Percentiles rank a stretch among this genome's conserved stretches.
phyloP scores from a whole-genome alignment of 2,113 vertebrate genomes.

The Oceanodroma tethys region DNA sequence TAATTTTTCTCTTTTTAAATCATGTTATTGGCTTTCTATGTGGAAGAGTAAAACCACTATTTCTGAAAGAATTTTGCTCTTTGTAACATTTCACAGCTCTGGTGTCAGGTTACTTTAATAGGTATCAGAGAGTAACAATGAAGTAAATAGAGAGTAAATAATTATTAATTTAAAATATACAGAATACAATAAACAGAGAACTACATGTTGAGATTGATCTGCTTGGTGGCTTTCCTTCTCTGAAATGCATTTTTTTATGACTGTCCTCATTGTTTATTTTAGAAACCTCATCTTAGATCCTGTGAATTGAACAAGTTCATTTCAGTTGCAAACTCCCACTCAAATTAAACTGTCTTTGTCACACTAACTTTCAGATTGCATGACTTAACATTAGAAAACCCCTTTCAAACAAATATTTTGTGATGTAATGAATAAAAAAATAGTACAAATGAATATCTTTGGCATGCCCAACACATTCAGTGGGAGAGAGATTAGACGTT shows the following conservation, averaged over 20 bases:
- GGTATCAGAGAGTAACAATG: not conserved
- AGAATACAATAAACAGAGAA: not conserved
- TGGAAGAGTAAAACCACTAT: not conserved
- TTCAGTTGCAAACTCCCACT: not conserved
- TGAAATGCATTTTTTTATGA: not conserved
- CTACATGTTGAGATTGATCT: not conserved
- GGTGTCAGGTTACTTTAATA: not conserved
- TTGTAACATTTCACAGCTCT: not conserved
- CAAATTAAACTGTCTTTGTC: not conserved
- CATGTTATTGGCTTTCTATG: not conserved
- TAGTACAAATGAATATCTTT: not conserved
- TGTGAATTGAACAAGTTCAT: not conserved
- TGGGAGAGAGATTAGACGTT: not conserved
- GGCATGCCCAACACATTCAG: not conserved
- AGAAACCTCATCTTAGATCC: not conserved
- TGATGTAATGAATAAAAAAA: not conserved
- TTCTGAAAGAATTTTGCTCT: not conserved
- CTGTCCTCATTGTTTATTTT: not conserved
- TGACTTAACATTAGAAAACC: not conserved
- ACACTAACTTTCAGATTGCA: not conserved
- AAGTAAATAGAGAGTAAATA: too few species aligned
- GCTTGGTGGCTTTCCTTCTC: not conserved
- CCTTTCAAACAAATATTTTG: not conserved
- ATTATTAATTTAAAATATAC: not conserved
- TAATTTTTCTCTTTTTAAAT: not conserved